phyloP scores from a whole-genome alignment of 2,113 vertebrate genomes.

The Sciurus niger region DNA sequence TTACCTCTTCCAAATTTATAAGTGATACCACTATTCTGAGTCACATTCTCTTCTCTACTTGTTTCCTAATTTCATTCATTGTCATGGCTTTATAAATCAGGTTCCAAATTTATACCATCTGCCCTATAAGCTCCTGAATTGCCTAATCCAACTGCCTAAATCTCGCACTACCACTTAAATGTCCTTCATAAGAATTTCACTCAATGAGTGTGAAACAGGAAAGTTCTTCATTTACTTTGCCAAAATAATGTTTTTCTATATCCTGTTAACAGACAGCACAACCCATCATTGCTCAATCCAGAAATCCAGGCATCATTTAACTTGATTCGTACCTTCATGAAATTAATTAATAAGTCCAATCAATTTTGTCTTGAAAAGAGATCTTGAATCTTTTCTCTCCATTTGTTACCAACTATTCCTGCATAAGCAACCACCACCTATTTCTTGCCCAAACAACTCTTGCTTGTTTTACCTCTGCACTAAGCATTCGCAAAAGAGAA shows the following conservation, averaged over 20 bases:
- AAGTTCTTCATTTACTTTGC: background rate
- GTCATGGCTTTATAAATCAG: slow-evolving; percentile 10
- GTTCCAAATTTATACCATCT: slow-evolving; percentile 17
- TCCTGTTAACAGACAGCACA: background rate
- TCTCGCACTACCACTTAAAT: background rate
- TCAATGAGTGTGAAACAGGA: background rate
- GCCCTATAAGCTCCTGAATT: background rate
- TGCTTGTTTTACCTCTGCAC: background rate
- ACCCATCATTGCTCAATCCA: slow-evolving; percentile 16
- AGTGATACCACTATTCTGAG: slow-evolving; percentile 23
- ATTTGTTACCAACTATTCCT: background rate
- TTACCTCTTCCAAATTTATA: slow-evolving; percentile 43
- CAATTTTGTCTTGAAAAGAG: background rate
- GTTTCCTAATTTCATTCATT: slow-evolving; percentile 11
- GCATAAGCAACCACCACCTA: background rate
- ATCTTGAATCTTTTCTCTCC: background rate
- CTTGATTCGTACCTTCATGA: background rate
- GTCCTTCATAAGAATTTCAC: background rate
- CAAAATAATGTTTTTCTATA: slow-evolving; percentile 36
- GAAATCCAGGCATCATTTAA: background rate
- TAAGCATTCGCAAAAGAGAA: slow-evolving; percentile 25
- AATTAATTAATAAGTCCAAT: slow-evolving; percentile 52
- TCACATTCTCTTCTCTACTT: background rate
- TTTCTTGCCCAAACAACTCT: slow-evolving; percentile 3
- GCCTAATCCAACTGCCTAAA: background rate